These are phyloP conservation scores for Eumaeus atala DNA, from an alignment of 1,140 invertebrate genomes.

Conservation along the genomic window DNA sequence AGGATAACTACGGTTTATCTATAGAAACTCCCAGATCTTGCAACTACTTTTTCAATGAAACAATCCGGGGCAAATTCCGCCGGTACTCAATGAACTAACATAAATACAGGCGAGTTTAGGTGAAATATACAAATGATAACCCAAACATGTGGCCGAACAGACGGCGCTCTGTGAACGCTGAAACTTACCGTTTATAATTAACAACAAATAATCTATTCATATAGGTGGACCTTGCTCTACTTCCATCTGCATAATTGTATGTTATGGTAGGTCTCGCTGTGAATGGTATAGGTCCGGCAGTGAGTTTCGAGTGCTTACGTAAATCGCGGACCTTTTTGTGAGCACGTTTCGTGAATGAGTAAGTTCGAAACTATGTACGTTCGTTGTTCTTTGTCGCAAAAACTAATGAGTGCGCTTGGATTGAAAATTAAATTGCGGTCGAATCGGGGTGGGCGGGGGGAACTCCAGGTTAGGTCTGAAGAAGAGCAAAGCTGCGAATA, in stretches of 20 bases:
- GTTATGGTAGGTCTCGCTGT: constrained; percentile 5
- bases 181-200: neutral
- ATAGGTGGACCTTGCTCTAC: constrained; percentile 1
- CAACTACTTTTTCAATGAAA: neutral
- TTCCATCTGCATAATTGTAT: neutral
- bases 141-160: neutral
- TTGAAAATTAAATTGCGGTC: too few species aligned
- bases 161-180: neutral
- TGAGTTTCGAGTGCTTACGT: neutral
- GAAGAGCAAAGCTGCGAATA: too few species aligned
- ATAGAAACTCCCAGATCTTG: too few species aligned
- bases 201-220: constrained; percentile 3
- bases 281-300: neutral
- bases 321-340: too few species aligned
- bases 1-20: too few species aligned
- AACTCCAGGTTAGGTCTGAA: too few species aligned
- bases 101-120: neutral
- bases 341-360: neutral
- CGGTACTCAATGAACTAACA: neutral
- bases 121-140: neutral
- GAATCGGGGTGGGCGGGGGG: too few species aligned
- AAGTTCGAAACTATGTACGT: too few species aligned
- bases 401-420: too few species aligned
- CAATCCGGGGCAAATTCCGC: neutral
- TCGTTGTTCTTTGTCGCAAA: too few species aligned